These are phyloP conservation scores for Megaleporinus macrocephalus DNA, from an alignment of 2,113 vertebrate species.

Conservation along the genomic window DNA sequence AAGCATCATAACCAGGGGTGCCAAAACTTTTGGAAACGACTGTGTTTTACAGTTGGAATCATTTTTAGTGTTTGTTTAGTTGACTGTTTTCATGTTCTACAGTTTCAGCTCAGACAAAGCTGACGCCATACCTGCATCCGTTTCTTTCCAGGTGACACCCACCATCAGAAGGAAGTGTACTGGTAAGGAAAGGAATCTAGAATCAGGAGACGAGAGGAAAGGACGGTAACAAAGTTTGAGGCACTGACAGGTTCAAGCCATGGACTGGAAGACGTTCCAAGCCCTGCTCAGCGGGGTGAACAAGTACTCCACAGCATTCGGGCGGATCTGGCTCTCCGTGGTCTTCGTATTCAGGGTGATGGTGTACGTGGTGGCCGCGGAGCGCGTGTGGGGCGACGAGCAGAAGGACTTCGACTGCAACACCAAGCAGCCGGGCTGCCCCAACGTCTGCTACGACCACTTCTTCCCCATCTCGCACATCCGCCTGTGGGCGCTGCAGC, in stretches of 20 bases:
- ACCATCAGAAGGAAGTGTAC: not conserved
- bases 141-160: conserved; percentile 17
- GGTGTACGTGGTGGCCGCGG: conserved; percentile 86
- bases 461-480: conserved; percentile 82
- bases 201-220: too few relatives aligned
- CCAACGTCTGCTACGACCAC: conserved; percentile 85
- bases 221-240: not conserved
- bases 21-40: too few relatives aligned
- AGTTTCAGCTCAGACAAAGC: not conserved
- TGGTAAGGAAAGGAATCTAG: not conserved
- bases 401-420: conserved; percentile 89
- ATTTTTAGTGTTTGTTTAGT: not conserved
- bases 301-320: conserved; percentile 85
- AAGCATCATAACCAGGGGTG: too few relatives aligned
- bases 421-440: conserved; percentile 85
- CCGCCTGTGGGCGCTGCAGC: conserved; percentile 81
- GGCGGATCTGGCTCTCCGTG: conserved; percentile 86
- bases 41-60: too few relatives aligned
- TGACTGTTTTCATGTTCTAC: too few relatives aligned
- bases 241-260: conserved; percentile 59
- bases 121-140: not conserved
- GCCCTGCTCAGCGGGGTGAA: conserved; percentile 85
- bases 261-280: conserved; percentile 88
- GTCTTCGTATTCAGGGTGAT: conserved; percentile 87
- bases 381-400: conserved; percentile 86